Evolutionary conservation across 2,888 invertebrate genomes (phyloP).

Genomic region (Molanna angustata): DNA sequence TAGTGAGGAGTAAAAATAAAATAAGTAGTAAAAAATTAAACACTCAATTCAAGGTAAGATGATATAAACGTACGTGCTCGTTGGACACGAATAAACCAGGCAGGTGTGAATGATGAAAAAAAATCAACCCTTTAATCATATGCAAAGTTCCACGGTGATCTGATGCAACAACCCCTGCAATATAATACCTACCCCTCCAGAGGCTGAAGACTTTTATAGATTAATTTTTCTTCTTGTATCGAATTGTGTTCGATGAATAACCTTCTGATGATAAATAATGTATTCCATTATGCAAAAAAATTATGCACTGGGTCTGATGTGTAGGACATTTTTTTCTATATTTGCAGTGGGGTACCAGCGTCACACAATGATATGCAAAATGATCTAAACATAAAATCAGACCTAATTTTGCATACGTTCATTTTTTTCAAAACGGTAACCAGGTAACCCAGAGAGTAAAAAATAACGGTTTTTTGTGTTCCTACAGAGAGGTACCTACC

Average conservation of each 20-base stretch:
- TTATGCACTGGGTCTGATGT: slow-evolving; percentile 25
- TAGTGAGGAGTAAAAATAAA: too few species aligned
- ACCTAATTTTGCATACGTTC: slow-evolving; percentile 31
- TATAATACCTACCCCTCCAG: slow-evolving; percentile 14
- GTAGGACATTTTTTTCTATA: slow-evolving; percentile 10
- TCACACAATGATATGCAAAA: slow-evolving; percentile 26
- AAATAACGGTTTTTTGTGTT: slow-evolving; percentile 22
- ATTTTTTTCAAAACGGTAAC: slow-evolving; percentile 15
- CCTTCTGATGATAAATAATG: slow-evolving; percentile 32
- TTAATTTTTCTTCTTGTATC: slow-evolving; percentile 32
- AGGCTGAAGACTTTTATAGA: slow-evolving; percentile 31
- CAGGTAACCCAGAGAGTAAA: slow-evolving; percentile 6
- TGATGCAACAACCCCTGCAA: too few species aligned
- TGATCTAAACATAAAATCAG: slow-evolving; percentile 24
- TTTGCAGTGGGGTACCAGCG: slow-evolving; percentile 15
- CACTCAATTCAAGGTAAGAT: too few species aligned
- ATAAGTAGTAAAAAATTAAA: too few species aligned
- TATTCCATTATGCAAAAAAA: slow-evolving; percentile 32
- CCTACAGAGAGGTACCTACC: slow-evolving; percentile 7
- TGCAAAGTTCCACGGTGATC: too few species aligned
- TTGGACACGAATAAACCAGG: too few species aligned
- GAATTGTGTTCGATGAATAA: slow-evolving; percentile 31
- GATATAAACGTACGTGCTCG: too few species aligned
- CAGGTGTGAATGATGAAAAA: too few species aligned
- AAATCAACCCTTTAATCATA: too few species aligned